These are phyloP conservation scores for Phalacrocorax brasilianus DNA, from an alignment of 2,113 vertebrate genomes.

Conservation along the genomic window DNA sequence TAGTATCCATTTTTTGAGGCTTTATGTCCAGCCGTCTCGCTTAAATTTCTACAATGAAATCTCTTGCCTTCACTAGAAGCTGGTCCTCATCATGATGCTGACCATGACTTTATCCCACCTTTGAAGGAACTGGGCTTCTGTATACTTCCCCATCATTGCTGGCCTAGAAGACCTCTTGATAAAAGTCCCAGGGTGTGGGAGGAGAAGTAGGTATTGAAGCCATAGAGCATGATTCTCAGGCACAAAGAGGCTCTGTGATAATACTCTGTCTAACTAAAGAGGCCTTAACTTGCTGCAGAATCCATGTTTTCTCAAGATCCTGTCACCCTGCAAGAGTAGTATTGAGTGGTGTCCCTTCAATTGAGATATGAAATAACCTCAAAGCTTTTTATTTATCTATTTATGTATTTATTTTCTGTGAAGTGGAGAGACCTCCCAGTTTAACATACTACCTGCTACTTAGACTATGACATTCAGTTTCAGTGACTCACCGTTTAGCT, in stretches of 20 bases:
- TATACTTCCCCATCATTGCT: rapidly evolving
- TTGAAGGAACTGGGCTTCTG: background rate
- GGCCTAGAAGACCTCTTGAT: background rate
- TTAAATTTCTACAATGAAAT: background rate
- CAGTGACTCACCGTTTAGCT: background rate
- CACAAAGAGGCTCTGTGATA: background rate
- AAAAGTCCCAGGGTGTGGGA: background rate
- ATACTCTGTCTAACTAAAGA: background rate
- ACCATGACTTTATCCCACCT: background rate
- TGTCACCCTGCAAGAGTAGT: background rate
- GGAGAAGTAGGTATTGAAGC: background rate
- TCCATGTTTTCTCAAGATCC: background rate
- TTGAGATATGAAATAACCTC: background rate
- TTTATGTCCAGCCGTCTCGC: background rate
- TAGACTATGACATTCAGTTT: background rate
- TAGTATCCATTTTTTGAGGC: background rate
- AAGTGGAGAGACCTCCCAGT: background rate
- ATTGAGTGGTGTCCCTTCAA: background rate
- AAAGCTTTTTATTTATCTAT: background rate
- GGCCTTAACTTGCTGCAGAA: background rate
- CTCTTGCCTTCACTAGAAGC: background rate
- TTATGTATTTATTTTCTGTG: background rate
- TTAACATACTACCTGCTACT: background rate
- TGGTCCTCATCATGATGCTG: rapidly evolving
- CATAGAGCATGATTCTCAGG: background rate